Conservation (phyloP, 2,797 vertebrate genomes). For the Cottoperca gobio region DNA sequence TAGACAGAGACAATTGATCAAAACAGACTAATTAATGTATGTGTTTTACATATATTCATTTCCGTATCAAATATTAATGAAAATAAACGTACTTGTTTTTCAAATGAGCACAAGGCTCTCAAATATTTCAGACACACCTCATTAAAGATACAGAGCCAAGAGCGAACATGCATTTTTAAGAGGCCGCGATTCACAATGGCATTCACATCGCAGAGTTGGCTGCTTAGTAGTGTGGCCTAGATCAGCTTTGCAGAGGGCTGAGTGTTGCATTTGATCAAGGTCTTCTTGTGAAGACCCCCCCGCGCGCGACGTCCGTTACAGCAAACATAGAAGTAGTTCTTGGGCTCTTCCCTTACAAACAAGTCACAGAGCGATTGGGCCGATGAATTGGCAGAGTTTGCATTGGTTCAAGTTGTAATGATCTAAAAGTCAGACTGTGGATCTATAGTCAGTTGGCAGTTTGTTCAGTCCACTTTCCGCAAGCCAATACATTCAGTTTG, state of each 20-base stretch:
- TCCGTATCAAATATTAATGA: constrained; percentile 84
- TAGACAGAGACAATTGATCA: constrained; percentile 85
- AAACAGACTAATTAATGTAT: constrained; percentile 86
- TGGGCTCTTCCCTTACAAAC: constrained; percentile 9
- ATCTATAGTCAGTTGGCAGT: not conserved
- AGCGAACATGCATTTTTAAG: constrained; percentile 84
- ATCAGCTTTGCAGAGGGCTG: constrained; percentile 45
- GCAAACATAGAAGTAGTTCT: constrained; percentile 10
- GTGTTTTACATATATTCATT: constrained; percentile 87
- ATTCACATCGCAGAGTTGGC: constrained; percentile 26
- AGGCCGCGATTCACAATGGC: constrained; percentile 72
- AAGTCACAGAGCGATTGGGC: not conserved
- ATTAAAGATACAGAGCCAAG: constrained; percentile 82
- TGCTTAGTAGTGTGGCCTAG: constrained; percentile 57
- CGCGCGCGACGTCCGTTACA: too few species aligned
- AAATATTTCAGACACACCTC: constrained; percentile 84
- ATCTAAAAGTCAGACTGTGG: not conserved
- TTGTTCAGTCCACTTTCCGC: not conserved
- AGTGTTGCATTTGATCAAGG: constrained; percentile 38
- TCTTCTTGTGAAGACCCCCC: constrained; percentile 28
- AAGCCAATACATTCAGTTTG: not conserved
- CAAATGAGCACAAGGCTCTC: constrained; percentile 80
- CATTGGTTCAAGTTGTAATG: not conserved
- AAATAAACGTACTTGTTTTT: constrained; percentile 85
- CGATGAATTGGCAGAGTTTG: not conserved